Conservation (phyloP, 2,113 vertebrate species). For the Phylloscopus trochiloides region DNA sequence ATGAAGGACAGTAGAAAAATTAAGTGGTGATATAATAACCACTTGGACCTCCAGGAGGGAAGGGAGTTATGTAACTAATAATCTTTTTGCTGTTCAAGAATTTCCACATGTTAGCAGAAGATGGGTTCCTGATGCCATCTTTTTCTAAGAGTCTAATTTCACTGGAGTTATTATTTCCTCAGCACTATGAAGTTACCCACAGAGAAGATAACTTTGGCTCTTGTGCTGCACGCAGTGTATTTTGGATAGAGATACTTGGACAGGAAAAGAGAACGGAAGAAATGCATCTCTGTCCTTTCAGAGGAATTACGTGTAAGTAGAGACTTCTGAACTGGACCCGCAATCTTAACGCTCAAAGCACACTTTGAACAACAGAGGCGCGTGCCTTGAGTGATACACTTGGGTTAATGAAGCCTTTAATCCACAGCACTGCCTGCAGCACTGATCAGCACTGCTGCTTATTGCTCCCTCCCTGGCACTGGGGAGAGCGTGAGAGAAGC, state of each 20-base stretch:
- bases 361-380: neutral
- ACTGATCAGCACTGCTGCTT: neutral
- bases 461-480: neutral
- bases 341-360: neutral
- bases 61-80: neutral
- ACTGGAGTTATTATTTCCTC: neutral
- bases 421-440: neutral
- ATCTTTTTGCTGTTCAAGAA: neutral
- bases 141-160: slow-evolving; percentile 27
- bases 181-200: neutral
- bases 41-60: neutral
- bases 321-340: neutral
- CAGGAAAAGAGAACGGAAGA: neutral
- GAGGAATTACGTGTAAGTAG: neutral
- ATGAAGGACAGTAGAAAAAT: neutral
- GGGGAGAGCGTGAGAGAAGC: neutral
- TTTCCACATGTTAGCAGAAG: slow-evolving; percentile 3
- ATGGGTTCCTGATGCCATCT: neutral
- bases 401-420: slow-evolving; percentile 32
- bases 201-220: slow-evolving; percentile 23
- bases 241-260: neutral
- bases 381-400: neutral
- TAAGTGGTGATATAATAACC: neutral
- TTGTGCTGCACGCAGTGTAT: neutral
- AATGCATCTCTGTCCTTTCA: neutral